Evolutionary conservation across 2,888 invertebrate genomes (phyloP).

Genomic region (Watsonalla cultraria): DNA sequence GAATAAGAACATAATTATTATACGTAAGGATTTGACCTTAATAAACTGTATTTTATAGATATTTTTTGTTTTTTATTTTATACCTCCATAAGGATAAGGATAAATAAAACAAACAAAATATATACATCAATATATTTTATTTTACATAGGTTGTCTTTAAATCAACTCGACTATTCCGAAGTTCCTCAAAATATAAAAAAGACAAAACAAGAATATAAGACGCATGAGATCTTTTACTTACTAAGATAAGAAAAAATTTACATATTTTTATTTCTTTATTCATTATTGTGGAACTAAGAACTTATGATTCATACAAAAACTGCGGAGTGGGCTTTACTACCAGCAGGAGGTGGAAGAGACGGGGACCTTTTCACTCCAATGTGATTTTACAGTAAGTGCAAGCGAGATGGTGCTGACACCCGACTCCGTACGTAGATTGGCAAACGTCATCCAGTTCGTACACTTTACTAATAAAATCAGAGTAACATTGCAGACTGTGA

Average conservation of each 20-base stretch:
- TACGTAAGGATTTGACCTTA: no score
- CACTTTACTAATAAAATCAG: neutral
- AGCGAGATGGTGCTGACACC: neutral
- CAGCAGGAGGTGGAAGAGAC: constrained; percentile 12
- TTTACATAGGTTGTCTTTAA: constrained; percentile 79
- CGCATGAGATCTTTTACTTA: constrained; percentile 78
- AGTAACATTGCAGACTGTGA: neutral
- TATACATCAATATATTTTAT: constrained; percentile 79
- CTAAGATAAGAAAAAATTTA: constrained; percentile 77
- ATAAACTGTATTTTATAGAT: no score
- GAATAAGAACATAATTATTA: no score
- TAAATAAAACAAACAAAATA: constrained; percentile 56
- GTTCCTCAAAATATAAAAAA: constrained; percentile 79
- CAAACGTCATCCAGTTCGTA: neutral
- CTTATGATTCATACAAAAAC: constrained; percentile 65
- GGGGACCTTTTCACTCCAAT: neutral
- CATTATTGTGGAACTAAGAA: constrained; percentile 73
- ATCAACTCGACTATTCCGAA: constrained; percentile 76
- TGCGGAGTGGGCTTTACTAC: constrained; percentile 54
- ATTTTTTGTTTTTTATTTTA: no score
- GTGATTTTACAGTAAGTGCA: neutral
- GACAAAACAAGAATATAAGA: constrained; percentile 77
- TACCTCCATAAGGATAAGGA: neutral
- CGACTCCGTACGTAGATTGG: constrained; percentile 11
- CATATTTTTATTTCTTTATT: constrained; percentile 56